Percentiles rank a stretch among this genome's conserved stretches.
Evolutionary conservation across 1,140 invertebrate genomes (phyloP).

Genomic region (Andrena cerasifolii): DNA sequence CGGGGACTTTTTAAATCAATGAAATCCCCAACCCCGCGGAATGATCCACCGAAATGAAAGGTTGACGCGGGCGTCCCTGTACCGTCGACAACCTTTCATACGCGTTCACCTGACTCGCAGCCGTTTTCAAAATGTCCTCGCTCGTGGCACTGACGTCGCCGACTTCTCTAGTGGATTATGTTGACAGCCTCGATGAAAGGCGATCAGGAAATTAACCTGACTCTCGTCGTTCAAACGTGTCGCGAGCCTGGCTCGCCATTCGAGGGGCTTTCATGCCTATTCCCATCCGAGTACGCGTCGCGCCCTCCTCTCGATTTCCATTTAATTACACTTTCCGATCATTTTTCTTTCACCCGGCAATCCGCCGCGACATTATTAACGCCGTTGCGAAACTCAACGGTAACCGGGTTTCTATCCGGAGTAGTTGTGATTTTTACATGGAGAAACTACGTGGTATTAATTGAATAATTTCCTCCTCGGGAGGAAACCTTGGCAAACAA

Average conservation of each 20-base stretch:
- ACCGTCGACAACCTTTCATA: constrained; percentile 54
- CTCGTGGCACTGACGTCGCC: constrained; percentile 38
- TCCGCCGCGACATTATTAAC: neutral
- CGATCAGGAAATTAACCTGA: constrained; percentile 66
- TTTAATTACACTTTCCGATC: constrained; percentile 22
- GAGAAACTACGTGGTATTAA: neutral
- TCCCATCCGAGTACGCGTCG: too few species aligned
- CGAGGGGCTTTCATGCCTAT: neutral
- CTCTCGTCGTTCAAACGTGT: constrained; percentile 51
- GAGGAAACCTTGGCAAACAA: too few species aligned
- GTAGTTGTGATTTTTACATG: too few species aligned
- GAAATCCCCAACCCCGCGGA: neutral
- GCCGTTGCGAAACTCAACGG: too few species aligned
- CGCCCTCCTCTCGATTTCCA: constrained; percentile 6
- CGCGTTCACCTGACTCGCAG: constrained; percentile 24
- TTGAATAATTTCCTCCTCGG: too few species aligned
- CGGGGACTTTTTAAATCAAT: constrained; percentile 27
- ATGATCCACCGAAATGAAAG: constrained; percentile 39
- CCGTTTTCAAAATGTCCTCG: constrained; percentile 60
- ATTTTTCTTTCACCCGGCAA: neutral
- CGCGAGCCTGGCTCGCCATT: constrained; percentile 11
- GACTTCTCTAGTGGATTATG: constrained; percentile 60
- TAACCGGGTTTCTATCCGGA: neutral
- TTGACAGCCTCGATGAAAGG: constrained; percentile 58
- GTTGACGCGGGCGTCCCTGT: constrained; percentile 40